phyloP scores from a whole-genome alignment of 2,797 vertebrate species.

The Ctenopoma multispine region DNA sequence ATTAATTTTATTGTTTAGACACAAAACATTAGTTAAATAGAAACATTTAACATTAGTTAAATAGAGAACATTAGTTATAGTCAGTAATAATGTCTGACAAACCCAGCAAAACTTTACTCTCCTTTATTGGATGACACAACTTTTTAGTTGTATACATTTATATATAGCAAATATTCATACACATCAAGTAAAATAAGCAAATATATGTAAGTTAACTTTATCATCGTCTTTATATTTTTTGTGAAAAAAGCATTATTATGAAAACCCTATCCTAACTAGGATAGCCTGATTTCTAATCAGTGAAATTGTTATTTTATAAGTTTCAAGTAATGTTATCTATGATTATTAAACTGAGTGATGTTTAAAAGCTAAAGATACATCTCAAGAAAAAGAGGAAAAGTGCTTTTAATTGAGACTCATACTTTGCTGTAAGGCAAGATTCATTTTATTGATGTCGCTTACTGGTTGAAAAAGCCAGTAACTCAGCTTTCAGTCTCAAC shows the following conservation, averaged over 20 bases:
- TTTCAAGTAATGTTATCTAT: not conserved
- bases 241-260: too few species aligned
- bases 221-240: not conserved
- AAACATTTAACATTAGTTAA: not conserved
- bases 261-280: too few species aligned
- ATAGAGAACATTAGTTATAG: not conserved
- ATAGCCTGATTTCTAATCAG: not conserved
- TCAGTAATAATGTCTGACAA: not conserved
- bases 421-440: not conserved
- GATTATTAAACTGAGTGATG: not conserved
- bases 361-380: not conserved
- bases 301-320: not conserved
- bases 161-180: not conserved
- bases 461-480: slow-evolving; percentile 63
- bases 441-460: slow-evolving; percentile 53
- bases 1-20: not conserved
- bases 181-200: not conserved
- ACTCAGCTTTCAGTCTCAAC: slow-evolving; percentile 64
- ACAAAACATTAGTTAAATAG: not conserved
- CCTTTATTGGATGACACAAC: not conserved
- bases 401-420: not conserved
- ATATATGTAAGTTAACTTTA: not conserved
- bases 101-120: not conserved
- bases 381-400: not conserved
- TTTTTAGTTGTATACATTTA: not conserved